Evolutionary conservation across 2,113 vertebrate genomes (phyloP), one percentile per base, ranked within the genome.

Genomic region (Numida meleagris): DNA sequence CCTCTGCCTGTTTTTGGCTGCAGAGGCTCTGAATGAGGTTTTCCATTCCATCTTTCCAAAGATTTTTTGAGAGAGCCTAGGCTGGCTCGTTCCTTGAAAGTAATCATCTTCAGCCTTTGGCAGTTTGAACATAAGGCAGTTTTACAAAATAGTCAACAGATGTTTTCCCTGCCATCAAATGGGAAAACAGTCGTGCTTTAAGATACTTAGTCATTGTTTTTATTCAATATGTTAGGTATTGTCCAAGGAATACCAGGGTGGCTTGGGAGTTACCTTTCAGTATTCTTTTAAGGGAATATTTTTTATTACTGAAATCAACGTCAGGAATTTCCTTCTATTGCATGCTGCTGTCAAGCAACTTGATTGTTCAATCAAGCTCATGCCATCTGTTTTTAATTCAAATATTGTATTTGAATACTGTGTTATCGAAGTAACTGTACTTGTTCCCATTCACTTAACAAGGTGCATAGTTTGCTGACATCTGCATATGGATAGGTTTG

Each of bases 131-230:
- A 55, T 57, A 40, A 58, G 25, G 58, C 81, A 82, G 53, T 85
- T 94, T 73, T 86, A 48, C 27, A 27, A 92, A 90, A 86, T 76
- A 61, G 63, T 62, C 93, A 92, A 76, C 94, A 91, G 86, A 79
- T 89, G 29, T 62, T 65, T 90, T 65, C 12, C 10, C 16, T 82
- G 46, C 76, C 70, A 21, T 83, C 51, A 48, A 29, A 74, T 31
- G 23, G 12, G 61, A 72, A 94, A 88, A 10, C 12, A 62, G 73
- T 68, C 45, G 43, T 6, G 46, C 50, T 55, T 46, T 82, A 73
- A 86, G 53, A 73, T 36, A 38, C 11, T 71, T 33, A n/a, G 38
- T 24, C 29, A 12, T 7, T n/a, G 14, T 8, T 38, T 17, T 42
- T n/a, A 42, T 46, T 6, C 12, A 8, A 3, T 66, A 10, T 29